phyloP scores from a whole-genome alignment of 2,113 vertebrate genomes.

The Stigmatopora argus region DNA sequence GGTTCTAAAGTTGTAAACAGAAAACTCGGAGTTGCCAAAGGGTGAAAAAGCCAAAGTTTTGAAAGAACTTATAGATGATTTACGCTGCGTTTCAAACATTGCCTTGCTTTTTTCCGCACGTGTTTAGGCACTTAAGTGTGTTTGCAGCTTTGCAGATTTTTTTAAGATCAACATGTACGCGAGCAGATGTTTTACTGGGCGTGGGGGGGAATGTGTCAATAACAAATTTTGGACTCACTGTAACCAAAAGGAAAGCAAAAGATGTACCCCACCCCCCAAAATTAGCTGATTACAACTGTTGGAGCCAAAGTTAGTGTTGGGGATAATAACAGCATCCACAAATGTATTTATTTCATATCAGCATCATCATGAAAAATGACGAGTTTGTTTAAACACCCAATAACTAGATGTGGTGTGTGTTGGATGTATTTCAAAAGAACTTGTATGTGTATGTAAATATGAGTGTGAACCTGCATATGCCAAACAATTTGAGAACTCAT shows the following conservation, averaged over 20 bases:
- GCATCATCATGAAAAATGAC: not conserved
- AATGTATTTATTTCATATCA: not conserved
- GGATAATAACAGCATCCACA: not conserved
- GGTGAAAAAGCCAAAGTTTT: not conserved
- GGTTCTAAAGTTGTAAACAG: not conserved
- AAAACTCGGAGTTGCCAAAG: not conserved
- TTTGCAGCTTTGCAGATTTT: not conserved
- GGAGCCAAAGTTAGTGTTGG: not conserved
- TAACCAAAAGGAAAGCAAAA: not conserved
- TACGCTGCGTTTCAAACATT: not conserved
- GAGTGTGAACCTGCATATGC: not conserved
- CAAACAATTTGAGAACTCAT: not conserved
- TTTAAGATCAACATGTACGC: not conserved
- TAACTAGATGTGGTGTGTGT: not conserved
- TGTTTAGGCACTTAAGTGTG: not conserved
- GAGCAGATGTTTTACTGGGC: not conserved
- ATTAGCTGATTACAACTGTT: not conserved
- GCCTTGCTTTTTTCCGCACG: not conserved
- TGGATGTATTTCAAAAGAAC: not conserved
- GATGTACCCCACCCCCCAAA: not conserved
- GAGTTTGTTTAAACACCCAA: not conserved
- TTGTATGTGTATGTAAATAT: not conserved
- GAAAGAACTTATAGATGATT: not conserved
- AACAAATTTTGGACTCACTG: not conserved
- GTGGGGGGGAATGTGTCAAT: not conserved